Conservation (phyloP, 2,888 invertebrate genomes). For the Bellardia pandia region DNA sequence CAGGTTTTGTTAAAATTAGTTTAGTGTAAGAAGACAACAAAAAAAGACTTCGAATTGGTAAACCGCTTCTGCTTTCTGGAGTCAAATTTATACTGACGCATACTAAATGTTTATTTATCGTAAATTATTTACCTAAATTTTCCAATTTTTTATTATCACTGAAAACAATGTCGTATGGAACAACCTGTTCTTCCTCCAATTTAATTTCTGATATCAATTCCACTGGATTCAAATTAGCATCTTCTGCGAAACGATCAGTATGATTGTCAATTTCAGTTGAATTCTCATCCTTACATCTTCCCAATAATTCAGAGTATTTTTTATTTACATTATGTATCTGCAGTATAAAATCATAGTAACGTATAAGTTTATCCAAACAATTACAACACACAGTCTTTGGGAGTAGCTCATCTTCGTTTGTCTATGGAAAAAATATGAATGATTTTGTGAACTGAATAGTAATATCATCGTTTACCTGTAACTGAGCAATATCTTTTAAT, state of each 20-base stretch:
- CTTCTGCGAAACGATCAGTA: neutral
- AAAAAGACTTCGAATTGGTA: too few species aligned
- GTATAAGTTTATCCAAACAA: slow-evolving; percentile 76
- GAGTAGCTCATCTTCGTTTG: slow-evolving; percentile 67
- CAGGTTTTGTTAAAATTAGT: too few species aligned
- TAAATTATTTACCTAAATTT: neutral
- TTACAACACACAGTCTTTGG: slow-evolving; percentile 76
- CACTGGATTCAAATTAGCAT: neutral
- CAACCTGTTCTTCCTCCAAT: neutral
- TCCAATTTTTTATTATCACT: neutral
- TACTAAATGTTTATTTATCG: neutral
- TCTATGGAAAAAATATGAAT: neutral
- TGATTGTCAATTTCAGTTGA: neutral
- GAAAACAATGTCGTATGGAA: neutral
- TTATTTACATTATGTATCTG: slow-evolving; percentile 76
- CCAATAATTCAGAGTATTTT: slow-evolving; percentile 24
- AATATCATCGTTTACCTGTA: slow-evolving; percentile 15
- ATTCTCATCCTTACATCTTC: neutral
- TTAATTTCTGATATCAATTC: neutral
- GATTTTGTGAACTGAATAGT: neutral
- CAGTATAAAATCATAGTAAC: slow-evolving; percentile 77
- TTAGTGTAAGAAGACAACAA: too few species aligned
- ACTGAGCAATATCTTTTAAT: slow-evolving; percentile 17
- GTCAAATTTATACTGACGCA: too few species aligned
- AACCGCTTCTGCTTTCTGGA: too few species aligned